A percentile compares a stretch with the other conserved stretches of the same genome.
Conservation (phyloP, 2,113 vertebrate genomes). For the Zonotrichia leucophrys region DNA sequence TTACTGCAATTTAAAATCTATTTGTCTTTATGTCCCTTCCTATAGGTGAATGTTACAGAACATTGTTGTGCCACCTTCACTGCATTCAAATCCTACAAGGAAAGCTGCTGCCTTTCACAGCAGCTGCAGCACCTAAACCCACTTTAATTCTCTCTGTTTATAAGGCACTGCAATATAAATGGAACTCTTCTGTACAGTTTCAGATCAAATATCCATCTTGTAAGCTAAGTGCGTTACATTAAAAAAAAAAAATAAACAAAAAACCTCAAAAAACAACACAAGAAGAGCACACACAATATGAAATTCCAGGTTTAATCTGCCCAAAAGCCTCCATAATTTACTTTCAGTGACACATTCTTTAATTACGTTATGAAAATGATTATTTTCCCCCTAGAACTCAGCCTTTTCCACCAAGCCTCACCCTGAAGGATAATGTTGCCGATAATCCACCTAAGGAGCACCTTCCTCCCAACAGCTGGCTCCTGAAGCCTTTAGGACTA, state of each 20-base stretch:
- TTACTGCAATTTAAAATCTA: neutral
- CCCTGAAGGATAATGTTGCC: neutral
- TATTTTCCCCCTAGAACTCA: neutral
- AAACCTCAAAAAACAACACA: rapidly evolving
- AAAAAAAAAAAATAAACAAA: neutral
- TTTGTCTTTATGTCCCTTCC: neutral
- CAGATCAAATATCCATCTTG: neutral
- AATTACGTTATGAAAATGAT: neutral
- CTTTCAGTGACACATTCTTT: neutral
- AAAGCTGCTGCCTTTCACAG: neutral
- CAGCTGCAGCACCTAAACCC: neutral
- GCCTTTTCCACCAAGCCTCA: neutral
- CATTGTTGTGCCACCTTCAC: neutral
- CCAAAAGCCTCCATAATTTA: neutral
- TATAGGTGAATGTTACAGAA: neutral
- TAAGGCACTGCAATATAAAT: neutral
- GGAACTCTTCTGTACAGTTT: neutral
- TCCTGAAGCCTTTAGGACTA: neutral
- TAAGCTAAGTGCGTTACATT: neutral
- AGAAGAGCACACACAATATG: neutral
- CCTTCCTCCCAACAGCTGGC: neutral
- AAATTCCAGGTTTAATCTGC: neutral
- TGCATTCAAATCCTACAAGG: neutral
- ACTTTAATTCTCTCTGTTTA: neutral
- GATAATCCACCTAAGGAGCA: neutral